Base-by-base conservation (phyloP, 2,113 vertebrate species). In the Campylorhamphus procurvoides region DNA sequence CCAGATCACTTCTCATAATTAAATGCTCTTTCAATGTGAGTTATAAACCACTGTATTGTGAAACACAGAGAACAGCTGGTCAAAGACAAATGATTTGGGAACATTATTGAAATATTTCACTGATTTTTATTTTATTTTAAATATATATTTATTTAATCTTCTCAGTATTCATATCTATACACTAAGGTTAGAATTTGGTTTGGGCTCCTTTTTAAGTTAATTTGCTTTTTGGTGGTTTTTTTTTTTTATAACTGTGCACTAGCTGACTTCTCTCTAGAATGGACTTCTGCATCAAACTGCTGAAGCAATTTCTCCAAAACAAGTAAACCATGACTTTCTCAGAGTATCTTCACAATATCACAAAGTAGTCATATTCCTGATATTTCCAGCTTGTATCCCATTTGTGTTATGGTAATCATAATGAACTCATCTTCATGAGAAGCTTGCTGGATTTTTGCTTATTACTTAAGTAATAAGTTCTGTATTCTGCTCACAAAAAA, bases 181-280 rank as follows among this genome's bases (percentile, higher is more conserved):
- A 44, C 8, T 7, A 84, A 84, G 13, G 53, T 85, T 55, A 44
- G 16, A 66, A 31, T 74, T 84, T 77, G 28, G 10, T 87, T 92
- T n/a, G 46, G 17, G 5, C 2, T 2, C 44, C 6, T 69, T 59
- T 81, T 49, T 3, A 1, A 76, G n/a, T 27, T 60, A 0, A 1
- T 72, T 79, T 72, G 3, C 44, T 78, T 46, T 1, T 72, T 80
- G 37, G 37, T 37, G 37, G 37, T 7, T 37, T 37, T 14, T 59
- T 20, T 24, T 18, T 53, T 71, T 63, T 27, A 1, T 9, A n/a
- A 46, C 17, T 28, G 9, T 37, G 9, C 8, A 12, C 22, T 56
- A 31, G 3, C 29, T 68, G 12, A 12, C 46, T 83, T 76, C 25
- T 16, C 15, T 77, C 42, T 77, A 33, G 22, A 67, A 71, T 10